Conservation (phyloP, 2,113 vertebrate genomes). For the Oceanodroma tethys region DNA sequence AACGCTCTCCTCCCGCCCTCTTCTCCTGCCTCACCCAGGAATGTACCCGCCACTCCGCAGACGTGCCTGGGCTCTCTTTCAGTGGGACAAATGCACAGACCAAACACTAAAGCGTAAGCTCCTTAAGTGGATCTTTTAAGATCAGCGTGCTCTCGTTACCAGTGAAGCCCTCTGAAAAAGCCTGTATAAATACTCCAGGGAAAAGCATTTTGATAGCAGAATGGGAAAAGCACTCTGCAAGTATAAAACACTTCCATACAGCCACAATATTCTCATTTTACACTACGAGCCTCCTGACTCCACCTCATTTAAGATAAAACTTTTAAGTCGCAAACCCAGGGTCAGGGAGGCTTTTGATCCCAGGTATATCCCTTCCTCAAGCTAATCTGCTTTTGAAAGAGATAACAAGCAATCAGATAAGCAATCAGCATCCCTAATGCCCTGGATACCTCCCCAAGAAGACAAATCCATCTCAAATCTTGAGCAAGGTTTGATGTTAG, state of each 20-base stretch:
- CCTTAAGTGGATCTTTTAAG: not conserved
- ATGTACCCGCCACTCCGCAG: not conserved
- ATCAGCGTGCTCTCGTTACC: not conserved
- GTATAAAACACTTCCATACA: accelerated
- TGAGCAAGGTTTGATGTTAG: no score
- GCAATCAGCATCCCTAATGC: not conserved
- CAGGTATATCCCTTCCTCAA: not conserved
- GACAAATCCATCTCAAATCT: accelerated
- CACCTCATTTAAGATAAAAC: not conserved
- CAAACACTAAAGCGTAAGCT: not conserved
- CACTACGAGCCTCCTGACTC: not conserved
- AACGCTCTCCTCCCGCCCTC: not conserved
- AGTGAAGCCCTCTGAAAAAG: not conserved
- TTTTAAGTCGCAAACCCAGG: not conserved
- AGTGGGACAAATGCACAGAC: accelerated
- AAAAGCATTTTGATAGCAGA: not conserved
- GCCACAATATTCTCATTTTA: accelerated
- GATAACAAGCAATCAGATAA: not conserved
- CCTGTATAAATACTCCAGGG: not conserved
- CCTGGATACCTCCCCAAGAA: not conserved
- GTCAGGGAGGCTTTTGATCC: not conserved
- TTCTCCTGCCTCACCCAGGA: not conserved
- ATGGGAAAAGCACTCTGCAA: not conserved
- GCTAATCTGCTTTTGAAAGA: not conserved
- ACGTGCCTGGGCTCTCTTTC: not conserved